Percentiles rank a stretch among this genome's conserved stretches.
Evolutionary conservation across 2,888 invertebrate species (phyloP).

Genomic region (Lepidocyrtinus sp.): DNA sequence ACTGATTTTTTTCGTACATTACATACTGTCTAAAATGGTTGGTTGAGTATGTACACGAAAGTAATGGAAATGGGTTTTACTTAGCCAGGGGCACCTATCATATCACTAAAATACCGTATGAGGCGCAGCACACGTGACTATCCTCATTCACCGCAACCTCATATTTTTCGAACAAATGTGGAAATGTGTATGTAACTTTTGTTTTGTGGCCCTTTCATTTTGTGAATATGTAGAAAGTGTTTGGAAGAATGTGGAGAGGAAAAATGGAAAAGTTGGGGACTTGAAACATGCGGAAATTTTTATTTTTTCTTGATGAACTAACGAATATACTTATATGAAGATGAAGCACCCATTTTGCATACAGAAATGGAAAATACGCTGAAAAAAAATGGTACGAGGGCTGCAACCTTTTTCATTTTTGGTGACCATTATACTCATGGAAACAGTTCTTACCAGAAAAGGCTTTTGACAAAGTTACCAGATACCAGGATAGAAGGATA

Average conservation of each 20-base stretch:
- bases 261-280: too few relatives aligned
- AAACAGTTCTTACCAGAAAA: too few relatives aligned
- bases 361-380: slow-evolving; percentile 3
- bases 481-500: too few relatives aligned
- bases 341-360: background rate
- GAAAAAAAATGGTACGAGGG: background rate
- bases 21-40: slow-evolving; percentile 5
- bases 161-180: background rate
- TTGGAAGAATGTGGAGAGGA: slow-evolving; percentile 8
- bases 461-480: too few relatives aligned
- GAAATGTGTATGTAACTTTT: background rate
- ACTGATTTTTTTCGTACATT: background rate
- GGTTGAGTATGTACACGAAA: background rate
- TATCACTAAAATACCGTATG: background rate
- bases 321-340: slow-evolving; percentile 16
- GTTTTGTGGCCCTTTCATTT: background rate
- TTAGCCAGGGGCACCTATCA: slow-evolving; percentile 35
- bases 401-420: background rate
- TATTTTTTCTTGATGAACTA: slow-evolving; percentile 9
- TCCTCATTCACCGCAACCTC: background rate
- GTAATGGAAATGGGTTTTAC: slow-evolving; percentile 36
- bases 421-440: too few relatives aligned
- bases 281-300: too few relatives aligned
- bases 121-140: background rate
- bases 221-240: slow-evolving; percentile 11